Base-by-base conservation (phyloP, 2,888 invertebrate species). In the Steinernema hermaphroditum region DNA sequence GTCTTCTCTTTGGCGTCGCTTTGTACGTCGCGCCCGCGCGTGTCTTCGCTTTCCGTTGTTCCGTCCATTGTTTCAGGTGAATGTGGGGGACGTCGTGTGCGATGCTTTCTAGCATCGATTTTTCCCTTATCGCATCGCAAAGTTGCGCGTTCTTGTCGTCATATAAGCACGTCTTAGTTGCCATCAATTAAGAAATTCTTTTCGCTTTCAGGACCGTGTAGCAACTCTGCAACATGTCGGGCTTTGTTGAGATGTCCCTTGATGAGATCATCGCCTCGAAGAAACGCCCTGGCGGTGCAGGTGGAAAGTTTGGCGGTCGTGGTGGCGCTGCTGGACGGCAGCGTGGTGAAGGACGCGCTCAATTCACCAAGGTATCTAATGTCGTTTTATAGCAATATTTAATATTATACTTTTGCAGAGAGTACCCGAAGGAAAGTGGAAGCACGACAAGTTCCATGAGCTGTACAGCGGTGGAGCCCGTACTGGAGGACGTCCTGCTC, bases 401-500 rank as follows among this genome's bases (percentile, higher is more conserved):
- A 69, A 16, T 14, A 22, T 68, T 68, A 19, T 34, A 32, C 27
- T 68, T 68, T 68, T n/a, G n/a, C 50, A 70, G 70, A 49, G 49
- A n/a, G 54, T 50, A 2, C 50, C 44, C 0, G 50, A 44, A 49
- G 54, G 70, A 49, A 70, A 70, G 27, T 73, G 73, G 73, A 72
- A 54, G 34, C 49, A 73, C 37, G 73, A 73, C 54, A 73, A 73
- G 43, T 70, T 73, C 71, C 72, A 54, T 22, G 70, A 73, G 62
- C 24, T 72, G 29, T 70, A 70, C 70, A 72, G 37, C 32, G 29
- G n/a, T 14, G 62, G 62, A 62, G 32, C 62, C n/a, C 54, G 41
- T 37, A 24, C 19, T 22, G 70, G 70, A 22, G 69, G 72, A 8
- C 70, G 49, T 29, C 69, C 72, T 8, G 70, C 46, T 12, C 27